These are phyloP conservation scores for Himalopsyche japonica DNA, from an alignment of 2,888 invertebrate species.

Conservation along the genomic window DNA sequence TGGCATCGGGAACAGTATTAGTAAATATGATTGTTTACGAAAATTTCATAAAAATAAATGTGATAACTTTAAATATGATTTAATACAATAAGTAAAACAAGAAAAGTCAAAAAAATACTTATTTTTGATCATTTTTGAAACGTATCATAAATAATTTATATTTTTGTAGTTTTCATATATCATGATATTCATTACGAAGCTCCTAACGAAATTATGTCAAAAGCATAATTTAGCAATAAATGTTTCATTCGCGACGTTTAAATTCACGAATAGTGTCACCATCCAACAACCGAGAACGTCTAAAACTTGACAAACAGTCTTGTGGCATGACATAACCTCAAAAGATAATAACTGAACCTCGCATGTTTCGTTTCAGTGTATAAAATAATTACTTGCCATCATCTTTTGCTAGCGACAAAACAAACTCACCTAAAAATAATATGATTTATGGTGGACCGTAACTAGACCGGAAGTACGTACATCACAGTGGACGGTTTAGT, in stretches of 20 bases:
- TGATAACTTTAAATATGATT: too few relatives aligned
- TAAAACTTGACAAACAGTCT: background rate
- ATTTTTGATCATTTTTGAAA: too few relatives aligned
- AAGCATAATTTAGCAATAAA: background rate
- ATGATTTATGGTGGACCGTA: background rate
- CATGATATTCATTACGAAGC: background rate
- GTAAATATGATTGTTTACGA: too few relatives aligned
- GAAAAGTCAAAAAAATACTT: too few relatives aligned
- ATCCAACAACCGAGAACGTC: background rate
- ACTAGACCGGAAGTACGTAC: background rate
- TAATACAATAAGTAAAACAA: too few relatives aligned
- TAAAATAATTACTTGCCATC: background rate
- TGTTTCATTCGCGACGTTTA: background rate
- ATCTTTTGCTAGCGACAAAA: background rate
- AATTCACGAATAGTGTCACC: background rate
- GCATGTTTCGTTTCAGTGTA: background rate
- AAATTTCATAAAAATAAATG: too few relatives aligned
- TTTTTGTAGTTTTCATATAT: too few relatives aligned
- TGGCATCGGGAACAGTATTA: too few relatives aligned
- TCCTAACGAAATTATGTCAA: background rate
- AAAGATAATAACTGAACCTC: background rate
- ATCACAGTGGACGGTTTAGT: background rate
- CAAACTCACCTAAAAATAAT: background rate
- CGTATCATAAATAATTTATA: too few relatives aligned
- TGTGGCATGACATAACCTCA: background rate